Evolutionary conservation across 2,888 invertebrate genomes (phyloP).

Genomic region (Phytoseiulus persimilis): DNA sequence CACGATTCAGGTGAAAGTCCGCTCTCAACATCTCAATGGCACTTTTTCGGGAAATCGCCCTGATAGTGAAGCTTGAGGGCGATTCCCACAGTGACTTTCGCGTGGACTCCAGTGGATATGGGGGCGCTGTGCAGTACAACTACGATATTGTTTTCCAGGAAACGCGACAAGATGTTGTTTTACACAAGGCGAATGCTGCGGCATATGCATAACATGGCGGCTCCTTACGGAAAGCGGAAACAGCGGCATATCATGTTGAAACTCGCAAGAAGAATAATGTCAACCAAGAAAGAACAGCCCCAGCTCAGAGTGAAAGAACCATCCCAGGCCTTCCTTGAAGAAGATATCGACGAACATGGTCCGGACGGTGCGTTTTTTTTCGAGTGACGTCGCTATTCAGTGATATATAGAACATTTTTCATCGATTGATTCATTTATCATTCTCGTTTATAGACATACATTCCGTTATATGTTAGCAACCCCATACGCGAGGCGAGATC

Average conservation of each 20-base stretch:
- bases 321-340: conserved; percentile 86
- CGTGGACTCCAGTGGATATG: too few relatives aligned
- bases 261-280: conserved; percentile 58
- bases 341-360: conserved; percentile 62
- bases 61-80: too few relatives aligned
- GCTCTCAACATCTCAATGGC: background rate
- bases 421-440: background rate
- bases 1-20: conserved; percentile 6
- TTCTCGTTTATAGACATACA: too few relatives aligned
- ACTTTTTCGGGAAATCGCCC: too few relatives aligned
- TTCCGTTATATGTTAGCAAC: too few relatives aligned
- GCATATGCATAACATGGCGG: conserved; percentile 59
- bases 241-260: conserved; percentile 71
- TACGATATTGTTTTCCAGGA: conserved; percentile 54
- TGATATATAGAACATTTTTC: too few relatives aligned
- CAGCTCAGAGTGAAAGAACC: conserved; percentile 68
- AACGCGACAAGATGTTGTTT: conserved; percentile 90
- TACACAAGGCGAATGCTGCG: conserved; percentile 89
- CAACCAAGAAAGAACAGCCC: conserved; percentile 46
- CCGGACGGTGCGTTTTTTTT: conserved; percentile 55
- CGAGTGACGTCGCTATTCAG: too few relatives aligned
- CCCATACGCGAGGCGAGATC: too few relatives aligned
- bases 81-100: too few relatives aligned
- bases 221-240: conserved; percentile 41
- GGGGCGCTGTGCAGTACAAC: background rate